phyloP scores from a whole-genome alignment of 2,888 invertebrate species.

The Drosophila nr. medialis region DNA sequence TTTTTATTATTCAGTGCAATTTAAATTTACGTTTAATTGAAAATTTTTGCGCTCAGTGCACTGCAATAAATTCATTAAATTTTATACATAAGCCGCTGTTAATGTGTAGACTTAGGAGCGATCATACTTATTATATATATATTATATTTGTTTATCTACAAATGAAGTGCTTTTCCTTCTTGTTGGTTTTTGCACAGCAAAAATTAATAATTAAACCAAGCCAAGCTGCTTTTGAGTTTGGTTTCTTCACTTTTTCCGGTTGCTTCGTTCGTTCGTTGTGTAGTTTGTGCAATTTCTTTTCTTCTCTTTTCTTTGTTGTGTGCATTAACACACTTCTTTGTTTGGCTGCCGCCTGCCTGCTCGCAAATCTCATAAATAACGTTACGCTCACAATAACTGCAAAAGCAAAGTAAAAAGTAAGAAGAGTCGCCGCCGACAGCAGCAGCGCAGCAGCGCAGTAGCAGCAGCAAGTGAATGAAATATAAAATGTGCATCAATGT shows the following conservation, averaged over 20 bases:
- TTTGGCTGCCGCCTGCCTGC: constrained; percentile 9
- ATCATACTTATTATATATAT: not conserved
- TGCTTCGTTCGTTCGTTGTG: constrained; percentile 29
- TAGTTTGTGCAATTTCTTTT: constrained; percentile 42
- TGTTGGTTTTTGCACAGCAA: constrained; percentile 9
- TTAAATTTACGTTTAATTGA: constrained; percentile 40
- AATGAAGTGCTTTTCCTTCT: constrained; percentile 27
- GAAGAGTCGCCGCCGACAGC: constrained; percentile 4
- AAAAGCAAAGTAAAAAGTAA: constrained; percentile 28
- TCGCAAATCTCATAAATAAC: constrained; percentile 61
- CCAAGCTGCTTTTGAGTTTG: constrained; percentile 44
- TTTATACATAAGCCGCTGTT: constrained; percentile 15
- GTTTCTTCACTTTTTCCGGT: constrained; percentile 62
- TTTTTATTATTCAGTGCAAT: constrained; percentile 25
- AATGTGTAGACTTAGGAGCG: constrained; percentile 1
- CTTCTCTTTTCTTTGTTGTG: constrained; percentile 24
- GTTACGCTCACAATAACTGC: constrained; percentile 57
- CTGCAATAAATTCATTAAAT: constrained; percentile 44
- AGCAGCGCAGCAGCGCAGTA: constrained; percentile 8
- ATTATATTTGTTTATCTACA: constrained; percentile 5
- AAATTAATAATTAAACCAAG: constrained; percentile 46
- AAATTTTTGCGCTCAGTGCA: constrained; percentile 40
- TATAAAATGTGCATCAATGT: constrained; percentile 56
- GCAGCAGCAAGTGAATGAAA: constrained; percentile 40
- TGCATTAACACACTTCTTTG: constrained; percentile 74